Evolutionary conservation across 1,140 invertebrate genomes (phyloP).

Genomic region (Triops cancriformis): DNA sequence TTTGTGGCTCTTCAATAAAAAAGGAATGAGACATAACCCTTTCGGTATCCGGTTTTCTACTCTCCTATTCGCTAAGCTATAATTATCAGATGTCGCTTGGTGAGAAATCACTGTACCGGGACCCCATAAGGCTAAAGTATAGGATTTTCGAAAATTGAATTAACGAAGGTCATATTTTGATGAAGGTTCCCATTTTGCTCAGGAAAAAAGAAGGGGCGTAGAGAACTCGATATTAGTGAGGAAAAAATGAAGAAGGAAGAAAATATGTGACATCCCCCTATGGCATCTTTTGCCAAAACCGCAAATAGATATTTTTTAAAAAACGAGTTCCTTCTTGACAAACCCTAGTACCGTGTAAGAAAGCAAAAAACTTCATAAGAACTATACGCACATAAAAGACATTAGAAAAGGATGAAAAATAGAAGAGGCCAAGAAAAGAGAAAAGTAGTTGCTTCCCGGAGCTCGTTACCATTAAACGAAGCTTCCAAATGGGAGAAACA

Average conservation of each 20-base stretch:
- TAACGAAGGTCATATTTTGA: constrained; percentile 11
- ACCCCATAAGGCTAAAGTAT: background rate
- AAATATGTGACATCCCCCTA: constrained; percentile 1
- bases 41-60: constrained; percentile 8
- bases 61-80: background rate
- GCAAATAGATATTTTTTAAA: constrained; percentile 11
- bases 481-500: constrained; percentile 13
- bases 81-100: constrained; percentile 10
- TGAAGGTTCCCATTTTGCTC: background rate
- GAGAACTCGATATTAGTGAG: background rate
- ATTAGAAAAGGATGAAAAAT: background rate
- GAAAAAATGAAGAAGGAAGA: background rate
- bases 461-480: constrained; percentile 13
- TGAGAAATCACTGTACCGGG: background rate
- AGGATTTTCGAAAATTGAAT: constrained; percentile 11
- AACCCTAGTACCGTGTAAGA: background rate
- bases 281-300: constrained; percentile 1
- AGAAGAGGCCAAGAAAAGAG: constrained; percentile 13
- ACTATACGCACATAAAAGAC: constrained; percentile 2
- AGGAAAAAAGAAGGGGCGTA: background rate
- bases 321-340: background rate
- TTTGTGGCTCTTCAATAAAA: background rate
- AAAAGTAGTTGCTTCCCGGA: constrained; percentile 4
- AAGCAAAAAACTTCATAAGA: background rate
- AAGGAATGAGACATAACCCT: background rate